Evolutionary conservation across 2,888 invertebrate species (phyloP).

Genomic region (Acanthosepion lycidas): DNA sequence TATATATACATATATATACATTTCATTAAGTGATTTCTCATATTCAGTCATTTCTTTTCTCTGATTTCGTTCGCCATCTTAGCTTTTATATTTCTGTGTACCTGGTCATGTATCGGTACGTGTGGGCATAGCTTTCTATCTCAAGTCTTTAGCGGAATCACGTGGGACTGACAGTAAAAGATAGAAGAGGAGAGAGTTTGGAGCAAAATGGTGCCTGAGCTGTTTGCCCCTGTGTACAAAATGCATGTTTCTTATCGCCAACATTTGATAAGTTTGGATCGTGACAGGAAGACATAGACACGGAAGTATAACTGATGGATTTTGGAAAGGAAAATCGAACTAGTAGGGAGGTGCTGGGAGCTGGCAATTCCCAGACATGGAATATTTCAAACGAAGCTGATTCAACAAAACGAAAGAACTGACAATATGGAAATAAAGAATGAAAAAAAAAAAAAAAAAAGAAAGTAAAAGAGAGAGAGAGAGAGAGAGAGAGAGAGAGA

Average conservation of each 20-base stretch:
- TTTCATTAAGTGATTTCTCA: too few species aligned
- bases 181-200: not conserved
- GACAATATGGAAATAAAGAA: not conserved
- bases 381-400: not conserved
- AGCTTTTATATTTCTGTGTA: not conserved
- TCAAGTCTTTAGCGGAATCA: not conserved
- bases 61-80: too few species aligned
- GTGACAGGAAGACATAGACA: constrained; percentile 33
- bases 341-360: not conserved
- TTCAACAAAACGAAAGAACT: not conserved
- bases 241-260: constrained; percentile 22
- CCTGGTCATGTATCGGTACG: not conserved
- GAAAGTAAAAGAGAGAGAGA: not conserved
- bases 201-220: not conserved
- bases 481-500: not conserved
- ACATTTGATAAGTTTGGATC: constrained; percentile 33
- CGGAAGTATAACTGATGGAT: constrained; percentile 33
- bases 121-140: not conserved
- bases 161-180: not conserved
- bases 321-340: not conserved
- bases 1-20: too few species aligned
- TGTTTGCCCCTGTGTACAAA: not conserved
- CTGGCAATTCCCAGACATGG: constrained; percentile 1
- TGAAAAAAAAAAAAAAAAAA: too few species aligned
- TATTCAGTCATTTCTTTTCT: too few species aligned